Evolutionary conservation across 2,797 vertebrate genomes (phyloP).

Genomic region (Discoglossus pictus): DNA sequence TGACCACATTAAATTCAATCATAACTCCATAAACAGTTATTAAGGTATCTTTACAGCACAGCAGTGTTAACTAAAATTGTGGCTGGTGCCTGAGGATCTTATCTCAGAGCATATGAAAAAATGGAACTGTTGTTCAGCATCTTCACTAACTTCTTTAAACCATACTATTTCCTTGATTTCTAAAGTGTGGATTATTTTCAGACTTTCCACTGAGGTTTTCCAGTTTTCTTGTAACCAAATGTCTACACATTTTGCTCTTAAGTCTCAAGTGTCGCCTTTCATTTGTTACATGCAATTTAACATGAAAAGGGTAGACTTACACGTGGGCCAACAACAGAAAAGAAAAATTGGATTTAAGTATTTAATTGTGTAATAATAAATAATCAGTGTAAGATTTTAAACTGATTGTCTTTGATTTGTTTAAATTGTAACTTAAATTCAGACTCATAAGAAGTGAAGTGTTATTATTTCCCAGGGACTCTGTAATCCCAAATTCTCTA

Average conservation of each 20-base stretch:
- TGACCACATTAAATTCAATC: slow-evolving; percentile 17
- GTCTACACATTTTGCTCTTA: background rate
- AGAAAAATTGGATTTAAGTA: no score
- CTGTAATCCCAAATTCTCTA: no score
- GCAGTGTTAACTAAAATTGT: slow-evolving; percentile 14
- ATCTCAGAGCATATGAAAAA: background rate
- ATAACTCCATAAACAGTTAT: slow-evolving; percentile 25
- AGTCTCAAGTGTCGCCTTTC: background rate
- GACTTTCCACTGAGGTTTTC: background rate
- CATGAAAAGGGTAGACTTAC: no score
- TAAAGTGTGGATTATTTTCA: background rate
- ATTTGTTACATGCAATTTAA: background rate
- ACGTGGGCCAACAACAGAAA: no score
- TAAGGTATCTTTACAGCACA: slow-evolving; percentile 27
- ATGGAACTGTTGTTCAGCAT: background rate
- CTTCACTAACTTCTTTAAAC: background rate
- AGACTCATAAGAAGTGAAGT: no score
- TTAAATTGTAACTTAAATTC: no score
- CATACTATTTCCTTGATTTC: slow-evolving; percentile 2
- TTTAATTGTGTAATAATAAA: no score
- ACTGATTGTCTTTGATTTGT: no score
- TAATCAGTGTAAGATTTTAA: no score
- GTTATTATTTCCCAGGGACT: no score
- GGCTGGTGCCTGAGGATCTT: slow-evolving; percentile 13
- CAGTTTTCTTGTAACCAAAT: background rate